A percentile compares a stretch with the other conserved stretches of the same genome.
Evolutionary conservation across 1,140 invertebrate species (phyloP).

Genomic region (Melanaphis sacchari): DNA sequence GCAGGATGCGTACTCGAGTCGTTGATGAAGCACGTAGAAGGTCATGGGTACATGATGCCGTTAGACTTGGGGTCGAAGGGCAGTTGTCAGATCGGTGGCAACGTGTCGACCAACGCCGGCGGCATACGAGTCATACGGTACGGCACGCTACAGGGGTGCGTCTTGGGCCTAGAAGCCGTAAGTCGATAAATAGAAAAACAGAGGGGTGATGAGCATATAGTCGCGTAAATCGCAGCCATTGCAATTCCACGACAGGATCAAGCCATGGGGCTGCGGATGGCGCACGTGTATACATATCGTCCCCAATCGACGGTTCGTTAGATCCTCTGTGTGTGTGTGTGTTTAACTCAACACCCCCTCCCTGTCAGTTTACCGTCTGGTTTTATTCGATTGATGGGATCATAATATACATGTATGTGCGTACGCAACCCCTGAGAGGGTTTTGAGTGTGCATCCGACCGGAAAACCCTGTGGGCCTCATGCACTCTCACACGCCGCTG

Average conservation of each 20-base stretch:
- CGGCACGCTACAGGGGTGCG: conserved; percentile 91
- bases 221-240: background rate
- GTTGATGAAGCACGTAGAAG: conserved; percentile 77
- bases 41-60: conserved; percentile 87
- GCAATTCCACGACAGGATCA: background rate
- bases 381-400: conserved; percentile 26
- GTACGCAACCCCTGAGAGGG: conserved; percentile 12
- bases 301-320: conserved; percentile 22
- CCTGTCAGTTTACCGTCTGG: background rate
- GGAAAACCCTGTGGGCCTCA: conserved; percentile 29
- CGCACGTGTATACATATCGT: no score
- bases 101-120: conserved; percentile 95
- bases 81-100: conserved; percentile 96
- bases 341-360: background rate
- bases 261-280: background rate
- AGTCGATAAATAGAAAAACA: conserved; percentile 62
- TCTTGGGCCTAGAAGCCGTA: conserved; percentile 91
- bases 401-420: background rate
- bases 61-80: conserved; percentile 96
- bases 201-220: background rate
- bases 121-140: conserved; percentile 91
- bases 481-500: background rate
- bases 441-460: conserved; percentile 26
- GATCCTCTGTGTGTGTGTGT: background rate
- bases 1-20: conserved; percentile 91